Base-by-base conservation (phyloP, 2,797 vertebrate genomes). In the Chelonia mydas region DNA sequence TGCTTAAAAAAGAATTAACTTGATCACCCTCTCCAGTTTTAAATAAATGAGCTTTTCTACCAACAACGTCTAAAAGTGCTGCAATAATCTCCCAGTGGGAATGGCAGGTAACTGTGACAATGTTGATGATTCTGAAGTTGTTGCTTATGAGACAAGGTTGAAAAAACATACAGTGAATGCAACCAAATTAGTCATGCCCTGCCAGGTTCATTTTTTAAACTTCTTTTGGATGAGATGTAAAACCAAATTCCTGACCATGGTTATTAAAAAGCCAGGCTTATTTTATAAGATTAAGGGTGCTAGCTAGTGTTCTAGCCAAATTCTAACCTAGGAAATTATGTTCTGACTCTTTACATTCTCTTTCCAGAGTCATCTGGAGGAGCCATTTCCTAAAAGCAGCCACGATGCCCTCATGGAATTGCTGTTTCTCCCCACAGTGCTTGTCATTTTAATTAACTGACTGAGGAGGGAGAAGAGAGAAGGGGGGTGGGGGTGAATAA, bases 401-500 rank as follows among this genome's bases (percentile, higher is more conserved):
- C 16, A 23, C 21, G 68, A 23, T 23, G 37, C 37, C 21, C 15
- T 17, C 55, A 90, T 23, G 47, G 89, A 81, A 82, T 57, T 86
- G 31, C 74, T 92, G 37, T 85, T 28, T 31, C 87, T 31, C 87
- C 79, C 53, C 27, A 31, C 84, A 61, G 37, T 76, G 49, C 87
- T 31, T 72, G 54, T 61, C 23, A 77, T 47, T 94, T 9, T 49
- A 57, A 90, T 84, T 83, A 93, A 19, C 57, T 89, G 83, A 80
- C 4, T 72, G 57, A 21, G 21, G n/a, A 82, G 65, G n/a, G 47
- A 25, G 0, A 85, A 81, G n/a, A 49, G 53, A 87, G 17, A 11
- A 10, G 16, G 49, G 49, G 3, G n/a, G 12, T 3, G 21, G 19
- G 2, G 53, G 19, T 5, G 33, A 61, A 33, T 61, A 31, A 33